A percentile compares a stretch with the other conserved stretches of the same genome.
phyloP scores from a whole-genome alignment of 2,113 vertebrate genomes.

The Chitala chitala region DNA sequence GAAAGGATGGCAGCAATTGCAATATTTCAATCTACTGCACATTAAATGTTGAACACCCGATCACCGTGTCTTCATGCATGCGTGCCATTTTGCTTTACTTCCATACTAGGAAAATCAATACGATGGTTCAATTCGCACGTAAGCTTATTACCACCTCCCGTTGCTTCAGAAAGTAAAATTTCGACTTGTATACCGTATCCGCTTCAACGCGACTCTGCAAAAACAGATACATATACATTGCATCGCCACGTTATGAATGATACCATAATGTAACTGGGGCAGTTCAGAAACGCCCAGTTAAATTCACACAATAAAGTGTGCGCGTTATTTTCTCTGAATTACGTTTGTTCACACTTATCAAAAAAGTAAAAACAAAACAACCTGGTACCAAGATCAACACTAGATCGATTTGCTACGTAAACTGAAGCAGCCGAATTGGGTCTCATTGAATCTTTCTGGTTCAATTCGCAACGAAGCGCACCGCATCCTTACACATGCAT shows the following conservation, averaged over 20 bases:
- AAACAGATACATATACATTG: background rate
- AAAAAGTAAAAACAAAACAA: background rate
- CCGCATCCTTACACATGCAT: too few species aligned
- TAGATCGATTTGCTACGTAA: too few species aligned
- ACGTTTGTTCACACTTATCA: background rate
- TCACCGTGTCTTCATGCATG: background rate
- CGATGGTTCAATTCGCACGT: background rate
- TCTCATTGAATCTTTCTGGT: background rate
- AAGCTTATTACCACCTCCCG: background rate
- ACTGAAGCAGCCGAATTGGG: background rate
- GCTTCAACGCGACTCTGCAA: background rate
- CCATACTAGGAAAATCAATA: background rate
- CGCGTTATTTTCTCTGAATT: background rate
- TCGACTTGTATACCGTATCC: background rate
- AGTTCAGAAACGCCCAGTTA: slow-evolving; percentile 1
- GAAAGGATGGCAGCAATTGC: background rate
- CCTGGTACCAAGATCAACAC: background rate
- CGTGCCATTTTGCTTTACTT: background rate
- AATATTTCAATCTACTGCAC: background rate
- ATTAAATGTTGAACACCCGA: background rate
- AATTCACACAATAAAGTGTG: slow-evolving; percentile 2
- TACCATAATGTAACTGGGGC: background rate
- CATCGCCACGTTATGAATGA: background rate
- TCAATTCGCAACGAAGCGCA: too few species aligned
- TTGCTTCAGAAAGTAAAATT: background rate